Evolutionary conservation across 1,140 invertebrate species (phyloP), one percentile per base, ranked within the genome.

Genomic region (Cotesia glomerata): DNA sequence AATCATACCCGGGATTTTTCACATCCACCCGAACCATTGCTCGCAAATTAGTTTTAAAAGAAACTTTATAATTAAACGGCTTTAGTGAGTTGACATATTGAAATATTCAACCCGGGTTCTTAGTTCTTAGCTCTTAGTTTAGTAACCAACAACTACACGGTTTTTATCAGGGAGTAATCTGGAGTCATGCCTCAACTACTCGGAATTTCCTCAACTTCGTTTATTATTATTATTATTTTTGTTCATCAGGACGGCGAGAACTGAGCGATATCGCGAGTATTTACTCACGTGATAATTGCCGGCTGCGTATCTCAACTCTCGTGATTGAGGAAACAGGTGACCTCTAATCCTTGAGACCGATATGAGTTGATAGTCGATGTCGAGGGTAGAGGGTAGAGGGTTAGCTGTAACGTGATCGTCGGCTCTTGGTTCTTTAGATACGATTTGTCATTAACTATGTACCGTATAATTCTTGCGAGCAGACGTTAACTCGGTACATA

Each of bases 251-350:
- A 26, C 26, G 26, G 49, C 39, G 45, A 36, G 59, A 78, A 78
- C 79, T 76, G 26, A 26, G 78, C 74, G 69, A 77, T 26, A 78
- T 80, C 76, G 77, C 76, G 74, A 64, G 78, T 82, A 83, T 83
- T 82, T 82, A 79, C 79, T 79, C 77, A 74, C 75, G 69, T 76
- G 77, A 74, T 83, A 82, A 82, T 83, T 81, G 76, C 76, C 61
- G 61, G 54, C 66, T 62, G 76, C 74, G 75, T 81, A 77, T 77
- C 75, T 75, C 74, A 66, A 51, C n/a, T 66, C 62, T 64, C 61
- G 52, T 70, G 67, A 68, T 66, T 70, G 67, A 65, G 68, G 64
- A 65, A 70, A 58, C 67, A 62, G 61, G 59, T 58, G 73, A 58
- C 54, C 73, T 32, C 36, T 72, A 56, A 66, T 65, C 70, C 54